Base-by-base conservation (phyloP, 1,140 invertebrate species). In the Pectinophora gossypiella region DNA sequence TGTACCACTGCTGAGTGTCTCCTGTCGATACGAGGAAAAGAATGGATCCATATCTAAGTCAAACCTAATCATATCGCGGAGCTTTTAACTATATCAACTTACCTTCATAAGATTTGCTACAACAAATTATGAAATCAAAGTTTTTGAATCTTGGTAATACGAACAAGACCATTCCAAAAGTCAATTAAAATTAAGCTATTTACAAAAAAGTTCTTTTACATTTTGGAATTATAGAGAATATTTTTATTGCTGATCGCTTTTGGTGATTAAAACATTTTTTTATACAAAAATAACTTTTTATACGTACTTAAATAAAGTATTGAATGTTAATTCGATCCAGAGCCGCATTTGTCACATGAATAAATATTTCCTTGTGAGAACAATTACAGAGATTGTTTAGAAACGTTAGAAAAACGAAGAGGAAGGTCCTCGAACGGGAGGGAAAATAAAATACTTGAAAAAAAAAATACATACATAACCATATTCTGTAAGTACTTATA, bases 161-260 rank as follows among this genome's bases (percentile, higher is more conserved):
- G 27, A 68, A 71, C 61, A 69, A 70, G 74, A 79, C 76, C 73
- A 81, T 67, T 68, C 63, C 62, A 62, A 66, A 63, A 71, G 78
- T 82, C 78, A 82, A 82, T 82, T 78, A 78, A 71, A 65, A 73
- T 65, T 65, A 76, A 56, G 51, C 56, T 67, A 58, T 52, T 45
- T 36, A 40, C 61, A 63, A 21, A 55, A 60, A 59, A 56, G 53
- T 50, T 60, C 54, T 64, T 64, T 61, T 59, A 56, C 42, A 68
- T 63, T 61, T n/a, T 56, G 52, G 60, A 60, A 44, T 53, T 48
- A 51, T 54, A 15, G n/a, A 40, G 35, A 48, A 63, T 67, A 66
- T 70, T 70, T 70, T 67, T 61, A 61, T 61, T 66, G 48, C 51
- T 54, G 35, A 54, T 27, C 1, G 43, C 49, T 51, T 40, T 40